phyloP scores from a whole-genome alignment of 2,797 vertebrate genomes.

The Holocentrus rufus region DNA sequence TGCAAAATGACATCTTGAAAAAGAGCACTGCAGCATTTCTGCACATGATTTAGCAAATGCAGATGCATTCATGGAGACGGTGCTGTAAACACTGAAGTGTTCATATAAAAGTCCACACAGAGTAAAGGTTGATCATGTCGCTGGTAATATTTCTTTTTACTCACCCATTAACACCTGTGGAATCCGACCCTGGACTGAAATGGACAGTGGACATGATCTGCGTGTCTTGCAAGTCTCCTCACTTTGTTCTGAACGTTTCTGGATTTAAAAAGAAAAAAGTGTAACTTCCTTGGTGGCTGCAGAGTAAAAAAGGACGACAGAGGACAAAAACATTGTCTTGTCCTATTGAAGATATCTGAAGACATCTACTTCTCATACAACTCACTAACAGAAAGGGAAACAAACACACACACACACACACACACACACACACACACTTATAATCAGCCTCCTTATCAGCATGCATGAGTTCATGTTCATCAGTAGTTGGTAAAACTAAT shows the following conservation, averaged over 20 bases:
- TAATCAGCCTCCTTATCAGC: not conserved
- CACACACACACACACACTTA: no score
- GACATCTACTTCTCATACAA: not conserved
- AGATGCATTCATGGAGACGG: no score
- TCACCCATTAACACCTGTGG: constrained; percentile 82
- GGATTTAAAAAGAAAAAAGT: not conserved
- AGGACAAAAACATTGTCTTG: not conserved
- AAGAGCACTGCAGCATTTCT: no score
- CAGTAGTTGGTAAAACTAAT: no score
- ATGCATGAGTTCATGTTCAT: not conserved
- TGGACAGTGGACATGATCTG: constrained; percentile 84
- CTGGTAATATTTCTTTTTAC: constrained; percentile 47
- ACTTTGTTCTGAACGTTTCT: constrained; percentile 48
- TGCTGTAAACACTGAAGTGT: not conserved
- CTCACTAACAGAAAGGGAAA: not conserved
- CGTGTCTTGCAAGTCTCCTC: constrained; percentile 21
- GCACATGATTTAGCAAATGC: no score
- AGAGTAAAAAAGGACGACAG: not conserved
- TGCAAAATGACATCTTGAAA: not conserved
- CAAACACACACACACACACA: not conserved
- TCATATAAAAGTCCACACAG: constrained; percentile 12
- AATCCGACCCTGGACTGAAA: constrained; percentile 81
- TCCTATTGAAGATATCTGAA: not conserved
- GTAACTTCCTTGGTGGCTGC: not conserved
- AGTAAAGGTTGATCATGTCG: constrained; percentile 36